These are phyloP conservation scores for Rousettus madagascariensis DNA, from an alignment of 2,797 vertebrate genomes.

Conservation along the genomic window DNA sequence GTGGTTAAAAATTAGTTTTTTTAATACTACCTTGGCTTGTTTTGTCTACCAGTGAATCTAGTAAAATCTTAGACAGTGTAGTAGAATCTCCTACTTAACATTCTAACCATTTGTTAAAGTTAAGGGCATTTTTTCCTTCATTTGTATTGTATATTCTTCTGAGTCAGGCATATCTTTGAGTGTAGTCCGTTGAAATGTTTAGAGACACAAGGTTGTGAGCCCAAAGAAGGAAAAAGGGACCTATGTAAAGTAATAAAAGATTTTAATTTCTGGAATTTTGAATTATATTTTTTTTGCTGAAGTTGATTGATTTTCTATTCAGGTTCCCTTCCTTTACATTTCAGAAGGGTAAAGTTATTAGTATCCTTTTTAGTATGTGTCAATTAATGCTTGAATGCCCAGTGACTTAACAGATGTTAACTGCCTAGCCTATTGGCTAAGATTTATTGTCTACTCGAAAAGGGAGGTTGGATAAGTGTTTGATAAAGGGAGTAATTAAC, in stretches of 20 bases:
- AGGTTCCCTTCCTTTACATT: constrained; percentile 23
- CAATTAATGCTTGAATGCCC: constrained; percentile 3
- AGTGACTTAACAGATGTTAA: constrained; percentile 1
- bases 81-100: neutral
- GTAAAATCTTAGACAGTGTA: neutral
- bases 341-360: neutral
- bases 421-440: neutral
- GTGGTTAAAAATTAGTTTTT: neutral
- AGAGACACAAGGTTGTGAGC: neutral
- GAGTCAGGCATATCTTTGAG: neutral
- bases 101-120: neutral
- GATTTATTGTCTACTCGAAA: constrained; percentile 9
- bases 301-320: neutral
- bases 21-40: neutral
- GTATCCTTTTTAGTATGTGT: neutral
- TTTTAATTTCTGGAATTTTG: neutral
- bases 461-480: neutral
- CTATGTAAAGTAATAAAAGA: neutral
- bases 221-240: neutral
- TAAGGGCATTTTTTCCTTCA: neutral
- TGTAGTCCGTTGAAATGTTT: constrained; percentile 39
- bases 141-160: neutral
- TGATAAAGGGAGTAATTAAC: constrained; percentile 26
- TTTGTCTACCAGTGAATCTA: neutral
- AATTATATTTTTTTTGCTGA: neutral